phyloP scores from a whole-genome alignment of 2,797 vertebrate species.

The Muscicapa comitata region DNA sequence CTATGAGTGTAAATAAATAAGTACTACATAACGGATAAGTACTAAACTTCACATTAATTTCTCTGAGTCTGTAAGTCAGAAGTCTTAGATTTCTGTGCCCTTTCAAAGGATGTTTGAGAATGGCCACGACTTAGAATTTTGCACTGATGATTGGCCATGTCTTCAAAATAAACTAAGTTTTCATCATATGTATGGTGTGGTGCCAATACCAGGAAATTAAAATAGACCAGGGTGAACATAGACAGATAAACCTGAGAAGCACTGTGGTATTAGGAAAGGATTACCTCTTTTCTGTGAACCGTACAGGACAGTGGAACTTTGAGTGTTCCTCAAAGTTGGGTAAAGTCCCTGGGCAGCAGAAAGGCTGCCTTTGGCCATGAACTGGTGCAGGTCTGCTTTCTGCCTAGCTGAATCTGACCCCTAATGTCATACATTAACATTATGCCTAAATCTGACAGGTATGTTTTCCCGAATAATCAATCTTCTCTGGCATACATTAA shows the following conservation, averaged over 20 bases:
- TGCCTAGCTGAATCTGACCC: neutral
- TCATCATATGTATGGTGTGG: neutral
- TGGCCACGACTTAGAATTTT: neutral
- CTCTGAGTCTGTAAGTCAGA: neutral
- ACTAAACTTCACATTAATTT: neutral
- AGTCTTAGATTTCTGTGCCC: neutral
- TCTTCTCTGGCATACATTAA: neutral
- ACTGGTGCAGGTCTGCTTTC: neutral
- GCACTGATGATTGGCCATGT: neutral
- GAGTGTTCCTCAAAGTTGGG: neutral
- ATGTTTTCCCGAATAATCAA: neutral
- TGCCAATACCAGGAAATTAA: neutral
- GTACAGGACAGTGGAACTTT: neutral
- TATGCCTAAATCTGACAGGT: neutral
- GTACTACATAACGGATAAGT: neutral
- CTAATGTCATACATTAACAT: neutral
- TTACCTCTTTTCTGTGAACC: neutral
- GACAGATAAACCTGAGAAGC: neutral
- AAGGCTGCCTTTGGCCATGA: neutral
- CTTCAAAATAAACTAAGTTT: neutral
- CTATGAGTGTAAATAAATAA: neutral
- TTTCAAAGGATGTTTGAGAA: neutral
- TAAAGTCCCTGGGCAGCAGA: neutral
- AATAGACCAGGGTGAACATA: neutral
- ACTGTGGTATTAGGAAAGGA: neutral